phyloP scores from a whole-genome alignment of 2,113 vertebrate species.

The Menura novaehollandiae region DNA sequence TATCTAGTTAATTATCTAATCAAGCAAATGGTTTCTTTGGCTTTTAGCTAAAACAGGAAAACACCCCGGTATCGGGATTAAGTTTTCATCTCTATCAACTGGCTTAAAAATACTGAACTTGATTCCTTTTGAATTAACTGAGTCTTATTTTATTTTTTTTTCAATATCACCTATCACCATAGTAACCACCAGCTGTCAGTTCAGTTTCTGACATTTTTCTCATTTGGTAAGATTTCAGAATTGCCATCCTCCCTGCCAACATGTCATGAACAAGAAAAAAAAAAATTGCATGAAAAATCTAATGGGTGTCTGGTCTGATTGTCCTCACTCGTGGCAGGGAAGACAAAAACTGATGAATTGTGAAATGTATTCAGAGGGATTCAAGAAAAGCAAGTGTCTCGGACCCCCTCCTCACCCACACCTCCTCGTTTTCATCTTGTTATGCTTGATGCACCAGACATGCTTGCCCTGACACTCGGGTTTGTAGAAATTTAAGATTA shows the following conservation, averaged over 20 bases:
- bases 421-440: slow-evolving; percentile 79
- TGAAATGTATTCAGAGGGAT: slow-evolving; percentile 99
- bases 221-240: slow-evolving; percentile 98
- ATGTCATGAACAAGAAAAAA: slow-evolving; percentile 90
- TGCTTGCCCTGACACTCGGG: slow-evolving; percentile 78
- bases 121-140: slow-evolving; percentile 85
- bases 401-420: slow-evolving; percentile 78
- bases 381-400: slow-evolving; percentile 96
- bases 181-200: slow-evolving; percentile 87
- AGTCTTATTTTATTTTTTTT: slow-evolving; percentile 80
- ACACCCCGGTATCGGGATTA: slow-evolving; percentile 71
- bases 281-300: slow-evolving; percentile 95
- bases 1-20: slow-evolving; percentile 56
- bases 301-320: slow-evolving; percentile 99
- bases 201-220: slow-evolving; percentile 98
- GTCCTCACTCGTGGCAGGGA: slow-evolving; percentile 98
- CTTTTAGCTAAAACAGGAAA: slow-evolving; percentile 66
- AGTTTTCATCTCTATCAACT: slow-evolving; percentile 79
- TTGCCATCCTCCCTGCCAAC: slow-evolving; percentile 97
- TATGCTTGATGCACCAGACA: slow-evolving; percentile 79
- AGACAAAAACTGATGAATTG: slow-evolving; percentile 99
- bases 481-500: slow-evolving; percentile 84
- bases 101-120: slow-evolving; percentile 81
- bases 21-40: slow-evolving; percentile 70
- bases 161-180: slow-evolving; percentile 91